Evolutionary conservation across 2,113 vertebrate genomes (phyloP), one percentile per base, ranked within the genome.

Genomic region (Nyctibius bracteatus): DNA sequence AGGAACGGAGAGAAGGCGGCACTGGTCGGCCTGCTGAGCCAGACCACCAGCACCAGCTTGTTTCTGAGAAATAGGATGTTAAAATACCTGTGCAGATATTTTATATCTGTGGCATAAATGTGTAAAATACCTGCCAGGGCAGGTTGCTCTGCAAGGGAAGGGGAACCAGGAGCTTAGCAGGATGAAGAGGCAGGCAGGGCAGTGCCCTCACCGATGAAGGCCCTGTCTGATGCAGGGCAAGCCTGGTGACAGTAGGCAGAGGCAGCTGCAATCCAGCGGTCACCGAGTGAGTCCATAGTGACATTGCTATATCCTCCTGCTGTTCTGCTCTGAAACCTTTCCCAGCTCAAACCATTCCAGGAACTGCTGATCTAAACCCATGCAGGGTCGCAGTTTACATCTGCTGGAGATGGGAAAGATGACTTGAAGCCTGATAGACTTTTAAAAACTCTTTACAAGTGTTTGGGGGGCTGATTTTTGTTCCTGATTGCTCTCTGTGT

Each of bases 201-300:
- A 51, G 17, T 37, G 14, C 31, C 35, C 10, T 71, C 47, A 6
- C 25, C 59, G 58, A 9, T 1, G 4, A 41, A 16, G 18, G 12
- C 41, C 30, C 3, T 2, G 2, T n/a, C n/a, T 27, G 37, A 75
- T n/a, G 43, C 61, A 55, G 72, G 68, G 15, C 52, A n/a, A 10
- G 12, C 9, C 31, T 81, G 55, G 52, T 66, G 67, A 9, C 28
- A 46, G 31, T 6, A 55, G 46, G 55, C 33, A 70, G 81, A 41
- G 74, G 54, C 59, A 81, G 70, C 68, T 2, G 1, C 30, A 19
- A 28, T 30, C 46, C 37, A 49, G 43, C 2, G 5, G n/a, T 49
- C 70, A 11, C 39, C 1, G 3, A 10, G 9, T 33, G 61, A 44
- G 46, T 1, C 5, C 17, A 0, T 13, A 33, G 39, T 31, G 58